Evolutionary conservation across 2,113 vertebrate species (phyloP), one percentile per base, ranked within the genome.

Genomic region (Panurus biarmicus): DNA sequence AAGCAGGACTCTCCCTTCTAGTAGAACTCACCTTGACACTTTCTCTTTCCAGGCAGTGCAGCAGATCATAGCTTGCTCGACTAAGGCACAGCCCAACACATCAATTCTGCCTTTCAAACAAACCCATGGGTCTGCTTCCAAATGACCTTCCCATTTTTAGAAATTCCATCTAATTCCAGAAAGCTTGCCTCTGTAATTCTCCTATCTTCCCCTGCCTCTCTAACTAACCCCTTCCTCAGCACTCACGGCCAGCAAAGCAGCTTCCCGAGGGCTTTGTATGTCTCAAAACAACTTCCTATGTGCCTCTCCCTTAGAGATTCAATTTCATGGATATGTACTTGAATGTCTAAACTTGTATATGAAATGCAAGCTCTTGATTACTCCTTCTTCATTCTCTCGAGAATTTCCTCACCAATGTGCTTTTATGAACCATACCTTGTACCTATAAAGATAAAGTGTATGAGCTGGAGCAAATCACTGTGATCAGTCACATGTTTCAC

Each of bases 51-150:
- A 58, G 8, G 58, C 14, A 50, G 15, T 2, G 1, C 23, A 23
- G 14, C 1, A 1, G 40, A 40, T 31, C 33, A 16, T 1, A 51
- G 29, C 10, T 33, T 1, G 1, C 38, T 72, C 88, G 67, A 11
- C 48, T 29, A 29, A 64, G 26, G 10, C 54, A 67, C 14, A 47
- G 33, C 18, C 38, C 47, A 64, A 29, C 29, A 58, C 1, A 1
- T 57, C 31, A 44, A 6, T 6, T 58, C 33, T 57, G 29, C 12
- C 33, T 71, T 70, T 73, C 50, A 76, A 82, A 89, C 40, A 50
- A 90, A 67, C 17, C 33, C 28, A 29, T 1, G 1, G 4, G 3
- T 71, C 40, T 90, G n/a, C 51, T 90, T 81, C 56, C 44, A 81
- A 62, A 56, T 11, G 3, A 91, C 22, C 14, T 36, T 35, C 11